These are phyloP conservation scores for Eupeodes luniger DNA, from an alignment of 2,888 invertebrate genomes.

Conservation along the genomic window DNA sequence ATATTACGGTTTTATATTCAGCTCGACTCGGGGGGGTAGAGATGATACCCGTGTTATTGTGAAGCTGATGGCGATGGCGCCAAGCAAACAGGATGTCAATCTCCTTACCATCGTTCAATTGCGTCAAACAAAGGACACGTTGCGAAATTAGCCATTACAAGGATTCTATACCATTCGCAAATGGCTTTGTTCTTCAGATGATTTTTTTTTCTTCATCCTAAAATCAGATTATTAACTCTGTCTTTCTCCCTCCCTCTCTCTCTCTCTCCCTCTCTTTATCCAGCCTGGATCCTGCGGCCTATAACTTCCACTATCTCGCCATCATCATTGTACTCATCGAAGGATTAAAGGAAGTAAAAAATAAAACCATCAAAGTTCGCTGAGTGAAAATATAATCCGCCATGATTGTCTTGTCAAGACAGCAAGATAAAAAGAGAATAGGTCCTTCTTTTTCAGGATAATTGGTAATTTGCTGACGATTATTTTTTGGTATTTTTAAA, in stretches of 20 bases:
- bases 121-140: conserved; percentile 49
- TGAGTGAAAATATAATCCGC: conserved; percentile 53
- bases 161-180: conserved; percentile 60
- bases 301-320: conserved; percentile 35
- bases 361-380: conserved; percentile 67
- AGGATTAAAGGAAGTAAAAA: conserved; percentile 54
- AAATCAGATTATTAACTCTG: conserved; percentile 74
- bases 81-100: conserved; percentile 74
- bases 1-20: conserved; percentile 30
- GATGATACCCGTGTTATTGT: conserved; percentile 6
- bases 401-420: conserved; percentile 50
- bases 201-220: conserved; percentile 2
- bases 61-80: conserved; percentile 47
- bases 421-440: background rate
- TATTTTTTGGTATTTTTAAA: conserved; percentile 47
- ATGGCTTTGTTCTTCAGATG: conserved; percentile 64
- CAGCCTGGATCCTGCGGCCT: background rate
- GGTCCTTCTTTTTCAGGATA: conserved; percentile 63
- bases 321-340: conserved; percentile 13
- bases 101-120: conserved; percentile 45
- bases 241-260: conserved; percentile 34
- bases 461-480: conserved; percentile 76
- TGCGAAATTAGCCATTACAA: conserved; percentile 75
- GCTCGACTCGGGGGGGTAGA: background rate
- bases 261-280: background rate